A percentile compares a stretch with the other conserved stretches of the same genome.
phyloP scores from a whole-genome alignment of 2,113 vertebrate species.

The Lasiurus cinereus region DNA sequence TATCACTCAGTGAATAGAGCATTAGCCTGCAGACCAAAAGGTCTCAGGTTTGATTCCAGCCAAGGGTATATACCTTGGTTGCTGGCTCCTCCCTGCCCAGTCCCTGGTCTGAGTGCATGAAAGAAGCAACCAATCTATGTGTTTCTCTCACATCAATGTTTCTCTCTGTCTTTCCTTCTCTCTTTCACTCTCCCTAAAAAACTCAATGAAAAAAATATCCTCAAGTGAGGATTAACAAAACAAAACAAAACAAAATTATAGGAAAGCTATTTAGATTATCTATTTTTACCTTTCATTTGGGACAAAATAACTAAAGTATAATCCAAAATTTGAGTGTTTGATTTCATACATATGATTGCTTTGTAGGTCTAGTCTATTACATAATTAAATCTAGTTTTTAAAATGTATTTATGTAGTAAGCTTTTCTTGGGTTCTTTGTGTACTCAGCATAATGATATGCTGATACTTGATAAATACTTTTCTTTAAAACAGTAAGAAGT shows the following conservation, averaged over 20 bases:
- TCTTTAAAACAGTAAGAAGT: background rate
- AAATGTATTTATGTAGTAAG: background rate
- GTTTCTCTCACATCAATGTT: too few species aligned
- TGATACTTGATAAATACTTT: background rate
- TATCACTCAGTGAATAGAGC: too few species aligned
- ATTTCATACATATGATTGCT: background rate
- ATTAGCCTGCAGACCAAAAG: too few species aligned
- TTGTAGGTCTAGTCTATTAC: background rate
- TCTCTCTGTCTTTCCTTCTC: too few species aligned
- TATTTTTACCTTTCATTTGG: background rate
- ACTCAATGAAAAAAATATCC: too few species aligned
- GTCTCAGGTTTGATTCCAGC: too few species aligned
- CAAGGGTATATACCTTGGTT: too few species aligned
- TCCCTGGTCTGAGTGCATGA: too few species aligned
- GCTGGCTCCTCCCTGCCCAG: too few species aligned
- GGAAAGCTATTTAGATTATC: background rate
- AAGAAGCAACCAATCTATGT: too few species aligned
- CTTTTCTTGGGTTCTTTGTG: background rate
- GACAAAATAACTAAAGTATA: conserved; percentile 8
- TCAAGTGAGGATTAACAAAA: too few species aligned
- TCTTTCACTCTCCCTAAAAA: too few species aligned
- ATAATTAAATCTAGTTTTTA: conserved; percentile 6
- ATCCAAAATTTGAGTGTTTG: background rate
- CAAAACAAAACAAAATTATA: background rate
- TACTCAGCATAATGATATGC: background rate